Evolutionary conservation across 1,140 invertebrate genomes (phyloP), one percentile per base, ranked within the genome.

Genomic region (Tetramorium parvispinum): DNA sequence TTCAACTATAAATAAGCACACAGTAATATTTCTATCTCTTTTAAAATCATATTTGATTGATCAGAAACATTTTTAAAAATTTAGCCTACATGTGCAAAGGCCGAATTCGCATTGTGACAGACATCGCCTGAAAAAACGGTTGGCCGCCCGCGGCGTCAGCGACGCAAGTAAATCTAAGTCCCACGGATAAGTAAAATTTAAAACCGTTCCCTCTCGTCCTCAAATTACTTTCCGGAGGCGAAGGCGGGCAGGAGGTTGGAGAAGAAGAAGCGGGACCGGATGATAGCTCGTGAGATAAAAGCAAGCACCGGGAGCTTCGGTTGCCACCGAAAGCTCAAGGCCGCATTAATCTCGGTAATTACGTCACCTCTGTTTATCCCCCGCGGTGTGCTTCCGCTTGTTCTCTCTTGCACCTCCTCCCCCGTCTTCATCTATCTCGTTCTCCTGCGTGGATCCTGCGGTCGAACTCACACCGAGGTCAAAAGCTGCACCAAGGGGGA

Each of bases 271-370:
- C 86, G 81, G 66, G 75, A 87, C 85, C 85, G 90, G 90, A 90
- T 88, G 93, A 93, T 92, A 90, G 89, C 79, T 87, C 91, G 78
- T 68, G 89, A 93, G 92, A 94, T 93, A 94, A 93, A 93, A 92
- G 88, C 89, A 76, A 89, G 81, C 90, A 85, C 86, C 79, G 77
- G 82, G 78, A 88, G 88, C 86, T 90, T 93, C 87, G 87, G 87
- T 91, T 91, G 86, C 83, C 91, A 81, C 89, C 87, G 87, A 93
- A 93, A 93, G 90, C 92, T 91, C 88, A 91, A 88, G 88, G 90
- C 89, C 89, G 88, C 91, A 93, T 94, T 94, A 94, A 94, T 94
- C 93, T 93, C 88, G 87, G 92, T 93, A 94, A 94, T 94, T 94
- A 94, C 89, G 92, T 94, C 92, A 94, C 91, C 91, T 93, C 90